Evolutionary conservation across 2,888 invertebrate species (phyloP), one percentile per base, ranked within the genome.

Genomic region (Epirrhoe tristata): DNA sequence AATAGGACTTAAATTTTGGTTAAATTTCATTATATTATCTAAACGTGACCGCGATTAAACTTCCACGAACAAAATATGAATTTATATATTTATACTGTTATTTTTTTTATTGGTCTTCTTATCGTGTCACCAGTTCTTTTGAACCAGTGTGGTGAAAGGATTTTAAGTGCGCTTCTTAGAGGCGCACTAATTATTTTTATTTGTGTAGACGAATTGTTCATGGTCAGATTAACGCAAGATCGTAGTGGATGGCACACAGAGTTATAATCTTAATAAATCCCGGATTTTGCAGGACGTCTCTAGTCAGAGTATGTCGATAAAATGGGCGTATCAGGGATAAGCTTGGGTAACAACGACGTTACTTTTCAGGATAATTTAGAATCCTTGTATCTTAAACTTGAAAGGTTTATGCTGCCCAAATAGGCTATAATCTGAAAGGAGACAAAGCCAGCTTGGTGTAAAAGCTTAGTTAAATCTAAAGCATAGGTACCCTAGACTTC

Each of bases 291-390:
- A 50, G 16, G 7, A 56, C 57, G 48, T 6, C 57, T 17, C 57
- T 57, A 57, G 31, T 7, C 43, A 46, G 4, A 8, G 36, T 48
- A 48, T 48, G 6, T 5, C 12, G 43, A 60, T 60, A 46, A 32
- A 36, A 54, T 12, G 46, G 46, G 6, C 24, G 36, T 46, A 43
- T n/a, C n/a, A 36, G 8, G 24, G 48, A 55, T 51, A 50, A 62
- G 36, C 62, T 56, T 48, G 46, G 51, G 52, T 51, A 24, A 59
- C 51, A 46, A 31, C 54, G 54, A 60, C 16, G 6, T 32, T 51
- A 43, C 31, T 39, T 59, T 58, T 59, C 8, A 36, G 34, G 50
- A 10, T 46, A 60, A 14, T 39, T 54, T 60, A 24, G 43, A 17
- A 12, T 56, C 34, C 34, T 34, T 34, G 34, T 34, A 5, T 34